These are phyloP conservation scores for Drosophila mayaguana DNA, from an alignment of 2,888 invertebrate genomes.

Conservation along the genomic window DNA sequence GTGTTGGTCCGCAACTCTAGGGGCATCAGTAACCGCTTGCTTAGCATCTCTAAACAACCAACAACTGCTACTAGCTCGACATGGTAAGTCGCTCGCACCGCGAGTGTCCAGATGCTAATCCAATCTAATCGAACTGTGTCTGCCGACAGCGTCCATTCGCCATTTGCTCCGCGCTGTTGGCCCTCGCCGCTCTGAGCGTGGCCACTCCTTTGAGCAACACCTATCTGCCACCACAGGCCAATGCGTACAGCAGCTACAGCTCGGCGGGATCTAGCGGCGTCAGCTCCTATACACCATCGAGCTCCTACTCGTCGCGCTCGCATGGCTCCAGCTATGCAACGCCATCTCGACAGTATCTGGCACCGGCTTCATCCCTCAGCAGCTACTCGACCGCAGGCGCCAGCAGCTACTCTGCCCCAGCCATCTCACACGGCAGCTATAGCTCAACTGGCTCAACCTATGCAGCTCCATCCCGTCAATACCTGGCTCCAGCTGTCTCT, in stretches of 20 bases:
- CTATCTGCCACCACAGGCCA: slow-evolving; percentile 67
- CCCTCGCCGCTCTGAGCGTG: slow-evolving; percentile 44
- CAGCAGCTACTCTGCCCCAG: slow-evolving; percentile 24
- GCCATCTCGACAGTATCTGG: slow-evolving; percentile 30
- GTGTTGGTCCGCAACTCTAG: slow-evolving; percentile 37
- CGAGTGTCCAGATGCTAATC: background rate
- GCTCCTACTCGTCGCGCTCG: slow-evolving; percentile 29
- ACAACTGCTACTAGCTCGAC: background rate
- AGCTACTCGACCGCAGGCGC: slow-evolving; percentile 18
- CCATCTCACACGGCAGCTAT: slow-evolving; percentile 22
- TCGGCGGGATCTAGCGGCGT: slow-evolving; percentile 39
- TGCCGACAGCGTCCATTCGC: slow-evolving; percentile 46
- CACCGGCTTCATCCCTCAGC: slow-evolving; percentile 22
- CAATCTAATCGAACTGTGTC: background rate
- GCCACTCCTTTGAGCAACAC: slow-evolving; percentile 56
- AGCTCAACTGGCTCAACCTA: slow-evolving; percentile 13
- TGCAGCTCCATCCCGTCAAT: slow-evolving; percentile 44
- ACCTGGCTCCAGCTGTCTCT: slow-evolving; percentile 35
- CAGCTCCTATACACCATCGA: slow-evolving; percentile 30
- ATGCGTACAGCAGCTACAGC: slow-evolving; percentile 56
- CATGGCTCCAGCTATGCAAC: slow-evolving; percentile 28
- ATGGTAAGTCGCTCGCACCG: slow-evolving; percentile 60
- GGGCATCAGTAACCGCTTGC: slow-evolving; percentile 64
- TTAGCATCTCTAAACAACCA: slow-evolving; percentile 42
- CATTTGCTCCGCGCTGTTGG: slow-evolving; percentile 41